These are phyloP conservation scores for Pterostichus madidus DNA, from an alignment of 2,888 invertebrate species.

Conservation along the genomic window DNA sequence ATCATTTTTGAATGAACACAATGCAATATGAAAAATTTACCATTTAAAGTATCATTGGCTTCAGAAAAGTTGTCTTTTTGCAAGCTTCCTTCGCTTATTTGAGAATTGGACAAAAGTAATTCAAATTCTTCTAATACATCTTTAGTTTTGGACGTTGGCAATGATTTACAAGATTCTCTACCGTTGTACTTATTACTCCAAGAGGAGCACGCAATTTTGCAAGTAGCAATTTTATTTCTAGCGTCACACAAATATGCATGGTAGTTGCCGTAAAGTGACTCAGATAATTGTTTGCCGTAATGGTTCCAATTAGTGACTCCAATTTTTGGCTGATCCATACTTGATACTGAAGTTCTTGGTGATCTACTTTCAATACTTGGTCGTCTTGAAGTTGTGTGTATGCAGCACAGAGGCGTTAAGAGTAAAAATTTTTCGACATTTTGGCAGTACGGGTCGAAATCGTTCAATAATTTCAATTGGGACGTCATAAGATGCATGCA, in stretches of 20 bases:
- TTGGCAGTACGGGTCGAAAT: slow-evolving; percentile 86
- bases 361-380: slow-evolving; percentile 55
- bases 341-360: slow-evolving; percentile 69
- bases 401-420: slow-evolving; percentile 85
- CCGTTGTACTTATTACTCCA: slow-evolving; percentile 92
- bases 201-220: slow-evolving; percentile 85
- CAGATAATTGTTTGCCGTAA: slow-evolving; percentile 79
- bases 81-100: slow-evolving; percentile 12
- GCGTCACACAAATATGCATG: slow-evolving; percentile 94
- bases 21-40: slow-evolving; percentile 3
- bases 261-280: slow-evolving; percentile 88
- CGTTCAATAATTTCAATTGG: slow-evolving; percentile 85
- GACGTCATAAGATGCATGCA: slow-evolving; percentile 90
- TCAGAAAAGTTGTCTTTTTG: slow-evolving; percentile 40
- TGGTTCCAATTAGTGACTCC: slow-evolving; percentile 78
- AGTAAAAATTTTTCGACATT: slow-evolving; percentile 88
- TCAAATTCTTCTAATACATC: slow-evolving; percentile 58
- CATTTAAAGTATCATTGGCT: slow-evolving; percentile 41
- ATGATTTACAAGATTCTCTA: slow-evolving; percentile 73
- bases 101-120: slow-evolving; percentile 43
- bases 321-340: slow-evolving; percentile 70
- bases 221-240: slow-evolving; percentile 86
- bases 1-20: too few relatives aligned
- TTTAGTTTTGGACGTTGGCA: slow-evolving; percentile 1
- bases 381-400: slow-evolving; percentile 63